These are phyloP conservation scores for Cyclina sinensis DNA, from an alignment of 1,140 invertebrate species.

Conservation along the genomic window DNA sequence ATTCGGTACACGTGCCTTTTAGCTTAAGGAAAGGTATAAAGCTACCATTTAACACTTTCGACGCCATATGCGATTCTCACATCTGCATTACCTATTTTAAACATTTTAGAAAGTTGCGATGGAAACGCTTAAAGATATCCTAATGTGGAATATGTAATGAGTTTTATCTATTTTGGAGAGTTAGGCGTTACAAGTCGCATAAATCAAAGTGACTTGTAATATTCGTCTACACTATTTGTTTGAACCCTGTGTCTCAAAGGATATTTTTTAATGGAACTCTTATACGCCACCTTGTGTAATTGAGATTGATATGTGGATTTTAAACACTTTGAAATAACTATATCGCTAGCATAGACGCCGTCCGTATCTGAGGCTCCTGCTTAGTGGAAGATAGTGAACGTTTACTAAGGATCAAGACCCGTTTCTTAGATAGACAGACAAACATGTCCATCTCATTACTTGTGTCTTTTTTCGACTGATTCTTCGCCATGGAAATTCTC, in stretches of 20 bases:
- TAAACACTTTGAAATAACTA: neutral
- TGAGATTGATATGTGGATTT: neutral
- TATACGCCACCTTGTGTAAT: neutral
- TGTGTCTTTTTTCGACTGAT: conserved; percentile 19
- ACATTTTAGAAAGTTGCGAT: neutral
- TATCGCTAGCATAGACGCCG: neutral
- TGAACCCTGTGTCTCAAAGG: no score
- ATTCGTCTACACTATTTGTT: no score
- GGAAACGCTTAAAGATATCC: neutral
- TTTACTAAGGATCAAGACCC: neutral
- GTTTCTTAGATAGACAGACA: neutral
- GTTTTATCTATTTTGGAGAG: no score
- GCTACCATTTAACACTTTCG: neutral
- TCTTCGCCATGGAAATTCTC: conserved; percentile 29
- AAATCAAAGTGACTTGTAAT: no score
- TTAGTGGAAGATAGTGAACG: neutral
- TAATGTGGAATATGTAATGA: neutral
- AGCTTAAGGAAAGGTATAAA: neutral
- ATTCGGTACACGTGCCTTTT: no score
- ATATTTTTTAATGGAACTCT: neutral
- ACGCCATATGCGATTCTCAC: neutral
- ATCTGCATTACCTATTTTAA: neutral
- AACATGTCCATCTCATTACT: neutral
- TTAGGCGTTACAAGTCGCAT: no score
- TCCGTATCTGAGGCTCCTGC: neutral